phyloP scores from a whole-genome alignment of 2,797 vertebrate species.

The Adelosebastes latens region DNA sequence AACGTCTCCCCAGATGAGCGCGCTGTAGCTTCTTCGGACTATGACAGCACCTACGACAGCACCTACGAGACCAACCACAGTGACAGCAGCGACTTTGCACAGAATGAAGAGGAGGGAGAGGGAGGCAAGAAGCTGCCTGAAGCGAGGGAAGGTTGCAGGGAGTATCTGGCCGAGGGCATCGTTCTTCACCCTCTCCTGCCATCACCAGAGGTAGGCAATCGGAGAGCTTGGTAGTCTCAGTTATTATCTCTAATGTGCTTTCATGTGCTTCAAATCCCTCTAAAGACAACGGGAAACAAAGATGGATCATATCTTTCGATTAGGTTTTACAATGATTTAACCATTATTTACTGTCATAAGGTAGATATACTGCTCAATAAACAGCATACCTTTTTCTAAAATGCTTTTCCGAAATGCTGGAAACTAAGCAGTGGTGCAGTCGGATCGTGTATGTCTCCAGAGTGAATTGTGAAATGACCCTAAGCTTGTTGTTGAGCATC shows the following conservation, averaged over 20 bases:
- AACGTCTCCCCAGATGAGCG: conserved; percentile 84
- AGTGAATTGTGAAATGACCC: background rate
- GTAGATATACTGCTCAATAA: background rate
- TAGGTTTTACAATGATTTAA: background rate
- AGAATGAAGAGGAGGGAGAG: conserved; percentile 90
- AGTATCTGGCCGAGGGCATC: conserved; percentile 80
- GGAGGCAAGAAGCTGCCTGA: conserved; percentile 77
- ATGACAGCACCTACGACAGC: conserved; percentile 86
- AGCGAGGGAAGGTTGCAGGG: conserved; percentile 62
- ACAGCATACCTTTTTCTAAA: background rate
- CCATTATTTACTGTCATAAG: background rate
- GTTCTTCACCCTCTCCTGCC: conserved; percentile 76
- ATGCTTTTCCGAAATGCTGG: background rate
- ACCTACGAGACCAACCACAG: conserved; percentile 96
- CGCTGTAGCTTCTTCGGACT: conserved; percentile 90
- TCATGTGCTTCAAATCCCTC: background rate
- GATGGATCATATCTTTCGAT: background rate
- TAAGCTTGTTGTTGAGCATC: background rate
- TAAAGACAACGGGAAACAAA: background rate
- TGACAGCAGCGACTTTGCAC: conserved; percentile 93
- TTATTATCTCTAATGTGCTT: background rate
- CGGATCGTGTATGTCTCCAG: background rate
- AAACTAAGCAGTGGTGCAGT: background rate
- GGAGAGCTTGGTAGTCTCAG: background rate
- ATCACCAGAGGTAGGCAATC: conserved; percentile 73